Conservation (phyloP, 2,888 invertebrate species). For the Dynastes tityus region DNA sequence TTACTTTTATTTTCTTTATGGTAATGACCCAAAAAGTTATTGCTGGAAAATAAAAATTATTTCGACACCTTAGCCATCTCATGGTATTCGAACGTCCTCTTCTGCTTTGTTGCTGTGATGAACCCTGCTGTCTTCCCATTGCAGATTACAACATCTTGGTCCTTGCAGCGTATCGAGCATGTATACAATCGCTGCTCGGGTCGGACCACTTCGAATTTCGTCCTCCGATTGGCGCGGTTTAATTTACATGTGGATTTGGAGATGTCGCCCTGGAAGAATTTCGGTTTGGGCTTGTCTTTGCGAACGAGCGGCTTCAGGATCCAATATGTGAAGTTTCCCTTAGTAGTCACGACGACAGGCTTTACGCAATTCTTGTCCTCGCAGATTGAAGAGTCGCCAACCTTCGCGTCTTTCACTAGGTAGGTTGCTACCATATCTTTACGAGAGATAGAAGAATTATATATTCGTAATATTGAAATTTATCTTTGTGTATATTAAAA, state of each 20-base stretch:
- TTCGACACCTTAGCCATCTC: neutral
- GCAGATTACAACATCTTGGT: neutral
- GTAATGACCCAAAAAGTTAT: no score
- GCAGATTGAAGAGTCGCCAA: no score
- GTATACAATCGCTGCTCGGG: neutral
- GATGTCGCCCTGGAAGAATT: conserved; percentile 1
- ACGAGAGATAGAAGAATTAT: no score
- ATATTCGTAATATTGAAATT: no score
- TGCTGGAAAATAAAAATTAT: no score
- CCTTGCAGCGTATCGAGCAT: neutral
- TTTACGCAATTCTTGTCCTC: no score
- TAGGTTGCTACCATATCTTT: no score
- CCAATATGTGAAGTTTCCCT: neutral
- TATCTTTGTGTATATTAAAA: no score
- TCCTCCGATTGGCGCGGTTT: neutral
- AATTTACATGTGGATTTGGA: neutral
- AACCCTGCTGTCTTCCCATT: neutral
- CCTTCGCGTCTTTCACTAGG: no score
- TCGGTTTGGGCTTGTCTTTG: neutral
- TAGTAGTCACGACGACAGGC: neutral
- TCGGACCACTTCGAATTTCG: neutral
- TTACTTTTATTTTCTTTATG: no score
- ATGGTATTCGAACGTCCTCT: neutral
- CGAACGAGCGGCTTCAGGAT: neutral
- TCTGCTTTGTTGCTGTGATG: neutral